Base-by-base conservation (phyloP, 2,113 vertebrate genomes). In the Pollimyrus isidori region DNA sequence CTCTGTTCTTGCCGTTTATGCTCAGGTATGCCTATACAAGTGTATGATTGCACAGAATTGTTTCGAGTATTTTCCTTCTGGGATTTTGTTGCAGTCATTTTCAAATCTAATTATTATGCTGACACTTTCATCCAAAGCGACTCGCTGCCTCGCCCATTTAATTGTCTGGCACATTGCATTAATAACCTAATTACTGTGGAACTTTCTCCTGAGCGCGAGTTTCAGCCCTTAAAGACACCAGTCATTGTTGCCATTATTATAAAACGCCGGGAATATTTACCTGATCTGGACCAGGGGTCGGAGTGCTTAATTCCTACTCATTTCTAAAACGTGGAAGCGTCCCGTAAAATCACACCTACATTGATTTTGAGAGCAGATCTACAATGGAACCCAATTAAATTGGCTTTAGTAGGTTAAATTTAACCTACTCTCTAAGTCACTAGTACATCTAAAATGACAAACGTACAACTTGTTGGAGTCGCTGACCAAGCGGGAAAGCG, bases 121-220 rank as follows among this genome's bases (percentile, higher is more conserved):
- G 82, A 84, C 82, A 84, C 82, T 82, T 82, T 84, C 39, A 84
- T 84, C 39, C 82, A 46, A 84, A 48, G 82, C 82, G 19, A 48
- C 19, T 48, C 17, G 45, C 82, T n/a, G 45, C 23, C 45, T 84
- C 82, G 21, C 82, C 82, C 42, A 84, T 84, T 84, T 84, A 84
- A 84, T 48, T 84, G 45, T 48, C 39, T 84, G 19, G 42, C 39
- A 46, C 21, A n/a, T 53, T 52, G 85, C 85, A 87, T 53, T 35
- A 87, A 87, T 87, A 53, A 87, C 45, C 85, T 39, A 87, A 53
- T 87, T 87, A 87, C 49, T 53, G 50, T 53, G 46, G 85, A 87
- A 53, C n/a, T 52, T 87, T 35, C 15, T 87, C 50, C 50, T 17
- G 4, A 35, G 30, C n/a, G 50, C 50, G 26, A 26, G 49, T 53